These are phyloP conservation scores for Anhinga rufa DNA, from an alignment of 2,113 vertebrate species.

Conservation along the genomic window DNA sequence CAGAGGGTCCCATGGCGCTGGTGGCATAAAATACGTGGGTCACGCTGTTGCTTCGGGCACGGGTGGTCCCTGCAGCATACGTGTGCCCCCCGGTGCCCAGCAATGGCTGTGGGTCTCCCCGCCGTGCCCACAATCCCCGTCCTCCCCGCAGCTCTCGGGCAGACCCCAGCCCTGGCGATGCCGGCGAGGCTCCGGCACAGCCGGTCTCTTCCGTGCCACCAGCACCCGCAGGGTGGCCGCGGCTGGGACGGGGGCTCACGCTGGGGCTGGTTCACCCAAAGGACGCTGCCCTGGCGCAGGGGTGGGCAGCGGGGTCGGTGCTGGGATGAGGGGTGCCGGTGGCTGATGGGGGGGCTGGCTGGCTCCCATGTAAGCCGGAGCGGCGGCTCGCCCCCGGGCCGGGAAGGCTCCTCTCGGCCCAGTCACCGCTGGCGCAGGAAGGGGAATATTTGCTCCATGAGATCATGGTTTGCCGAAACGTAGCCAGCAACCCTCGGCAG, in stretches of 20 bases:
- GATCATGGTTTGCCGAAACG: conserved; percentile 28
- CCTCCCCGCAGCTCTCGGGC: accelerated
- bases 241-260: accelerated
- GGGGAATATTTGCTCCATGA: conserved; percentile 56
- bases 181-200: accelerated
- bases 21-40: neutral
- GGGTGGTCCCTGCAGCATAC: neutral
- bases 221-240: accelerated
- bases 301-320: neutral
- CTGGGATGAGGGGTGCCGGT: neutral
- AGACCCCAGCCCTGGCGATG: neutral
- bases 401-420: conserved; percentile 3
- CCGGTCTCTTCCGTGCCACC: accelerated
- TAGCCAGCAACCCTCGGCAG: neutral
- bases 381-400: neutral
- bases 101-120: neutral
- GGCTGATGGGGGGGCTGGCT: accelerated
- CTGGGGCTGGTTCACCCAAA: neutral
- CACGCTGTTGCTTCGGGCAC: accelerated
- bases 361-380: neutral
- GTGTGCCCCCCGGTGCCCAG: neutral
- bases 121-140: accelerated
- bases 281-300: neutral
- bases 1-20: neutral
- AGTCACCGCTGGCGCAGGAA: conserved; percentile 25